A percentile compares a stretch with the other conserved stretches of the same genome.
phyloP scores from a whole-genome alignment of 2,797 vertebrate species.

The Sebastes vulpes region DNA sequence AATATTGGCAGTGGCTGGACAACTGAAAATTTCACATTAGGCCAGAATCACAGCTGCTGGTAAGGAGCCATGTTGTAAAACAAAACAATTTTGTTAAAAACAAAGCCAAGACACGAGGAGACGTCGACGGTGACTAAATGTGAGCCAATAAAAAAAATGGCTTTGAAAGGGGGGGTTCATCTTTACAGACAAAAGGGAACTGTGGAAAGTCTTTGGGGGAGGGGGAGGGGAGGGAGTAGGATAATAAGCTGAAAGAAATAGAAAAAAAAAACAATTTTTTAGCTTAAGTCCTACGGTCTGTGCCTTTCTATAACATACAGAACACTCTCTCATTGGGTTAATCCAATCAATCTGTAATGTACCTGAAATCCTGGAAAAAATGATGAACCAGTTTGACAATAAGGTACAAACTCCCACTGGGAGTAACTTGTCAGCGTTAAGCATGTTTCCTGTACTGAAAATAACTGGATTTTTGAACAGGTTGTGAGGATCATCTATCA shows the following conservation, averaged over 20 bases:
- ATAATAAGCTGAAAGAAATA: constrained; percentile 6
- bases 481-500: constrained; percentile 20
- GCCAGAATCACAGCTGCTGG: constrained; percentile 24
- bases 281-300: constrained; percentile 8
- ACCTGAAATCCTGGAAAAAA: constrained; percentile 29
- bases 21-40: constrained; percentile 13
- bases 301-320: constrained; percentile 38
- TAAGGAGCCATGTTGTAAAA: neutral
- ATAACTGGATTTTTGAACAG: constrained; percentile 38
- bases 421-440: constrained; percentile 43
- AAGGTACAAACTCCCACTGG: constrained; percentile 59
- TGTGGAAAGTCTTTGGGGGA: constrained; percentile 1
- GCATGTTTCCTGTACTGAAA: constrained; percentile 44
- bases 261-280: neutral
- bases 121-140: constrained; percentile 10
- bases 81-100: constrained; percentile 6
- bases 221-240: neutral
- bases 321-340: constrained; percentile 28
- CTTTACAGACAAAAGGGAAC: constrained; percentile 22
- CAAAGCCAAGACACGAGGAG: constrained; percentile 18
- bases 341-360: constrained; percentile 40
- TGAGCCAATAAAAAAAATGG: constrained; percentile 16
- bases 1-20: constrained; percentile 32
- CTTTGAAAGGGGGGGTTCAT: neutral
- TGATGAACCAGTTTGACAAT: constrained; percentile 23